phyloP scores from a whole-genome alignment of 2,113 vertebrate species.

The Ia io region DNA sequence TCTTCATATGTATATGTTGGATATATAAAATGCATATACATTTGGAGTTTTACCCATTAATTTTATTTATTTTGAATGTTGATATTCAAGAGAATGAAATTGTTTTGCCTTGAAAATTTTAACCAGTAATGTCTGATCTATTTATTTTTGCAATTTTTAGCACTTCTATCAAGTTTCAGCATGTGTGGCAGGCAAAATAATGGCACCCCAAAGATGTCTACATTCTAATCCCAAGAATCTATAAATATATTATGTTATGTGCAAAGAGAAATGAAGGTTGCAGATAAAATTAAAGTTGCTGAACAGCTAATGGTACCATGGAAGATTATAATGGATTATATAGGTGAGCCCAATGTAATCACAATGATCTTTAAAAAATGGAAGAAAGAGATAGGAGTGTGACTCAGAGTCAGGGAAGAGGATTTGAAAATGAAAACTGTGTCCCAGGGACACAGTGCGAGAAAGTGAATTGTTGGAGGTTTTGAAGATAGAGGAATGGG shows the following conservation, averaged over 20 bases:
- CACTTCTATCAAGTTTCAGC: not conserved
- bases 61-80: not conserved
- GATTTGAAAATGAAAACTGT: too few relatives aligned
- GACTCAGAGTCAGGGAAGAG: not conserved
- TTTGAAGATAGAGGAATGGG: not conserved
- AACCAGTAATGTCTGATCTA: not conserved
- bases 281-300: not conserved
- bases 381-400: not conserved
- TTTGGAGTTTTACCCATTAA: not conserved
- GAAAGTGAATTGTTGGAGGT: not conserved
- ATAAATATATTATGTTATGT: not conserved
- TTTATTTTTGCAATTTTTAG: not conserved
- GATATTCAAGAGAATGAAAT: not conserved
- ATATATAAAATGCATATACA: not conserved
- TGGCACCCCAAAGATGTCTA: not conserved
- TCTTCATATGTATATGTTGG: not conserved
- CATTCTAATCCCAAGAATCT: not conserved
- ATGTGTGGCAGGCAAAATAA: not conserved
- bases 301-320: not conserved
- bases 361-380: not conserved
- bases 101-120: not conserved
- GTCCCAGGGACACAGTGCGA: not conserved
- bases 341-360: not conserved
- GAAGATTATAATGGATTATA: not conserved
- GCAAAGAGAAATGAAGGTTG: not conserved